A percentile compares a stretch with the other conserved stretches of the same genome.
phyloP scores from a whole-genome alignment of 2,113 vertebrate species.

The Aleadryas rufinucha region DNA sequence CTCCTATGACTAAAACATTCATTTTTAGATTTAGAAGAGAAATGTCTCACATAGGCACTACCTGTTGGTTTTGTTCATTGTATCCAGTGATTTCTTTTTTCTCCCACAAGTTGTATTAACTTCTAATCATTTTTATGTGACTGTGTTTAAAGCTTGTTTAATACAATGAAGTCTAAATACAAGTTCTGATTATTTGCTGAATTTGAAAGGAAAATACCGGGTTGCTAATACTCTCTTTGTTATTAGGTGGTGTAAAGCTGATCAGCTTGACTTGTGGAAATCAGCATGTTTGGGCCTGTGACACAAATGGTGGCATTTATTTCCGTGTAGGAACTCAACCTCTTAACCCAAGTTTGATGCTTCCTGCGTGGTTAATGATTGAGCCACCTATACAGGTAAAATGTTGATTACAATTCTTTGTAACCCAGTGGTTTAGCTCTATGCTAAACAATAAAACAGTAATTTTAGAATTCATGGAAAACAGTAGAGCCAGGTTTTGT shows the following conservation, averaged over 20 bases:
- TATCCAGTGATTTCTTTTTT: background rate
- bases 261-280: constrained; percentile 88
- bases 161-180: background rate
- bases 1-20: background rate
- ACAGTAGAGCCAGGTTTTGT: background rate
- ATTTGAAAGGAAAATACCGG: background rate
- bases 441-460: background rate
- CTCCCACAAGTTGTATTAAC: background rate
- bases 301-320: constrained; percentile 86
- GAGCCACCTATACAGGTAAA: constrained; percentile 89
- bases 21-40: background rate
- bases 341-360: constrained; percentile 95
- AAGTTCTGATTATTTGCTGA: background rate
- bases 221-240: background rate
- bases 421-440: background rate
- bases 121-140: background rate
- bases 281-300: constrained; percentile 95
- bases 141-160: background rate
- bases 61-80: background rate
- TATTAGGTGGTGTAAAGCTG: constrained; percentile 82
- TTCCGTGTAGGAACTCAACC: constrained; percentile 97
- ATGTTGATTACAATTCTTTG: background rate
- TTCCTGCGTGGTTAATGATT: constrained; percentile 96
- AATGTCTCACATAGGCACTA: background rate
- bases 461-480: background rate